Conservation (phyloP, 2,113 vertebrate species). For the Calcarius ornatus region DNA sequence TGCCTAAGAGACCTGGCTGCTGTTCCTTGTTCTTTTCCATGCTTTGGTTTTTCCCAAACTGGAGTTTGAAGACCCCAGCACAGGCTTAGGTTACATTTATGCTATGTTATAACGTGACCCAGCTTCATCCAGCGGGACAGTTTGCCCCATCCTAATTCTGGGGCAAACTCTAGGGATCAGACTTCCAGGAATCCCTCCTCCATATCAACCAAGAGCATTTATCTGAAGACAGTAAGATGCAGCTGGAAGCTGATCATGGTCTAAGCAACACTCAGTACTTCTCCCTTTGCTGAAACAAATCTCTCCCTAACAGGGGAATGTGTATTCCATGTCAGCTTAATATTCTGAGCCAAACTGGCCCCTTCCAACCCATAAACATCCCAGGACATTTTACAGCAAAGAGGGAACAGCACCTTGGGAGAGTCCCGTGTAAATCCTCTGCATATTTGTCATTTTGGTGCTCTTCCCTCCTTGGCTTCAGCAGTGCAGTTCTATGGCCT, state of each 20-base stretch:
- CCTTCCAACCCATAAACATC: not conserved
- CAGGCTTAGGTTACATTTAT: not conserved
- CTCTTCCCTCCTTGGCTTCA: not conserved
- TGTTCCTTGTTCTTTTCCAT: not conserved
- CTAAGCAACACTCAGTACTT: not conserved
- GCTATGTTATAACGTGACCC: not conserved
- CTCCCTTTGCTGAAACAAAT: not conserved
- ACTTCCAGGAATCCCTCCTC: not conserved
- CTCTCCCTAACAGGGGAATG: not conserved
- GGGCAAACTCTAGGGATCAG: not conserved
- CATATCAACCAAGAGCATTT: not conserved
- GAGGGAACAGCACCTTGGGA: not conserved
- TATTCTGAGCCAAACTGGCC: not conserved
- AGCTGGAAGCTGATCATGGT: not conserved
- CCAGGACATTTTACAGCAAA: not conserved
- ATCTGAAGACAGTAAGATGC: not conserved
- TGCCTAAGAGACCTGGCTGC: not conserved
- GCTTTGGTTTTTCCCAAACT: not conserved
- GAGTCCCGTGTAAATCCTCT: not conserved
- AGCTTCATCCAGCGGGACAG: not conserved
- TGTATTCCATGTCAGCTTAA: not conserved
- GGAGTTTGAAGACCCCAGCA: not conserved
- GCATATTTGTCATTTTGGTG: not conserved
- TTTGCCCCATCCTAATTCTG: not conserved
- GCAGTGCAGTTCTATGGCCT: not conserved